These are phyloP conservation scores for Crotalus helleri DNA, from an alignment of 2,113 vertebrate genomes.

Conservation along the genomic window DNA sequence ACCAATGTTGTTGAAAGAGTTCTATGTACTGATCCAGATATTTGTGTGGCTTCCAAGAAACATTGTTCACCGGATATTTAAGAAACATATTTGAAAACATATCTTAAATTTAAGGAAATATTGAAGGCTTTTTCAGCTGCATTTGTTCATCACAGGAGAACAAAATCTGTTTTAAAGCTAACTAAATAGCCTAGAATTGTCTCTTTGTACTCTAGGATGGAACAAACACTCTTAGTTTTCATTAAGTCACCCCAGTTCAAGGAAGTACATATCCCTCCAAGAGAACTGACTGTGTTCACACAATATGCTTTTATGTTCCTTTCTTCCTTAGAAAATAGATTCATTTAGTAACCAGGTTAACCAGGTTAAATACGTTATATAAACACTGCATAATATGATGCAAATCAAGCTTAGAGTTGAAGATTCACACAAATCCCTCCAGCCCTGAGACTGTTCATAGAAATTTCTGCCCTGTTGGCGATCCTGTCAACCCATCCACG, in stretches of 20 bases:
- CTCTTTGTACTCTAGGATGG: background rate
- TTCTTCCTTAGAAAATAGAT: background rate
- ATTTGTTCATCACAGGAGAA: background rate
- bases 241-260: background rate
- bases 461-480: no score
- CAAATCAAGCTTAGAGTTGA: background rate
- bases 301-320: background rate
- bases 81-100: background rate
- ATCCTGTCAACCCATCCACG: background rate
- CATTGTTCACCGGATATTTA: background rate
- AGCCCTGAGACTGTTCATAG: background rate
- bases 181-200: background rate
- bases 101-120: background rate
- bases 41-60: background rate
- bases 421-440: no score
- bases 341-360: background rate
- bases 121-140: background rate
- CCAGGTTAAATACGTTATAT: background rate
- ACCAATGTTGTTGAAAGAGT: background rate
- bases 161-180: background rate
- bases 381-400: background rate
- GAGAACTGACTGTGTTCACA: background rate
- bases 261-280: background rate
- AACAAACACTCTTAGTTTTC: background rate
- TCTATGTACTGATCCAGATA: background rate